A percentile compares a stretch with the other conserved stretches of the same genome.
Conservation (phyloP, 2,888 invertebrate genomes). For the Laspeyria flexula region DNA sequence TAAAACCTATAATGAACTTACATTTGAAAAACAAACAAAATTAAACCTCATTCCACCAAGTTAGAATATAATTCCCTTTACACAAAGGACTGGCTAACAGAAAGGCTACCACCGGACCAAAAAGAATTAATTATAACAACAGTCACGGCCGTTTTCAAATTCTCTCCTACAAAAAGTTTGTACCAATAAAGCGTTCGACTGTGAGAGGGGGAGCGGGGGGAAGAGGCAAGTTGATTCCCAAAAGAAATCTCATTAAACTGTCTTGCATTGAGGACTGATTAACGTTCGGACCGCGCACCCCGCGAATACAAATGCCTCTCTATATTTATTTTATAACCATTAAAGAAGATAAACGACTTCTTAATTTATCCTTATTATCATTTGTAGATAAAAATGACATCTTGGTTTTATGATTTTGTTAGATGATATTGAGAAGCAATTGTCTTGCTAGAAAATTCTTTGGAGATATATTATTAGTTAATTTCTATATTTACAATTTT, state of each 20-base stretch:
- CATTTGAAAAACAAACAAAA: background rate
- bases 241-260: constrained; percentile 79
- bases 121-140: constrained; percentile 36
- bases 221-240: constrained; percentile 57
- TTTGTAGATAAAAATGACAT: no score
- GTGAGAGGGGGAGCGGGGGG: constrained; percentile 32
- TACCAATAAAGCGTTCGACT: constrained; percentile 36
- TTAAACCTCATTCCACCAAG: background rate
- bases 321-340: constrained; percentile 47
- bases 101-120: constrained; percentile 11
- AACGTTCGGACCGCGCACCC: constrained; percentile 51
- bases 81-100: constrained; percentile 17
- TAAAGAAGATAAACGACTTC: constrained; percentile 42
- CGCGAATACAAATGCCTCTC: constrained; percentile 59
- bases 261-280: constrained; percentile 71
- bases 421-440: no score
- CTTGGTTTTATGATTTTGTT: no score
- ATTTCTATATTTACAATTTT: no score
- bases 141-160: constrained; percentile 36
- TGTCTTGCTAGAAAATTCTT: no score
- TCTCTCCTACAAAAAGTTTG: constrained; percentile 35
- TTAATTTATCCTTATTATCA: constrained; percentile 17
- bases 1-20: no score
- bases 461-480: no score
- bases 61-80: constrained; percentile 12